phyloP scores from a whole-genome alignment of 2,888 invertebrate genomes.

The Rutpela maculata region DNA sequence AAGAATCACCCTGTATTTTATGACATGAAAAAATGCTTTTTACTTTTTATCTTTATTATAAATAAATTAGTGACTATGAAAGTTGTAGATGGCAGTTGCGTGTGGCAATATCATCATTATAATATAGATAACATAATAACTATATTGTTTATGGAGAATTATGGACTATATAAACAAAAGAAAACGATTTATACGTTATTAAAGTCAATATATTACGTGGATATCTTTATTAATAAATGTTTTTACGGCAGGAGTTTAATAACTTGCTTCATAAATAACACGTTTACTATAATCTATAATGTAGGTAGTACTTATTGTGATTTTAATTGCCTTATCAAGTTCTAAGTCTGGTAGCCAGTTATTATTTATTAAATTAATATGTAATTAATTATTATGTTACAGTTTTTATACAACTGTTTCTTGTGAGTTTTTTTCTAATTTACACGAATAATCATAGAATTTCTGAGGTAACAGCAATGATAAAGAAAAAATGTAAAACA shows the following conservation, averaged over 20 bases:
- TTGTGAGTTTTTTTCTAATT: not conserved
- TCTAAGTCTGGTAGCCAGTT: not conserved
- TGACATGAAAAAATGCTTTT: not conserved
- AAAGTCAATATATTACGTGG: not conserved
- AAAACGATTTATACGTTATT: not conserved
- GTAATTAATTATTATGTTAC: not conserved
- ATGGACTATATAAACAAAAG: not conserved
- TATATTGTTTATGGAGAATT: not conserved
- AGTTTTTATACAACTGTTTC: not conserved
- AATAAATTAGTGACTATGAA: not conserved
- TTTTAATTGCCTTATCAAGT: not conserved
- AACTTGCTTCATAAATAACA: slow-evolving; percentile 7
- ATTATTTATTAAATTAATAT: not conserved
- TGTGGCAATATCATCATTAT: not conserved
- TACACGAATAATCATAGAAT: too few relatives aligned
- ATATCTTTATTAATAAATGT: slow-evolving; percentile 3
- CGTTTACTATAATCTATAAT: not conserved
- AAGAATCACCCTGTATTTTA: too few relatives aligned
- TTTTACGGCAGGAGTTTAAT: not conserved
- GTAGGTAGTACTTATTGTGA: slow-evolving; percentile 2
- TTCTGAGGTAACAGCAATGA: too few relatives aligned
- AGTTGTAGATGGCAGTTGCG: not conserved
- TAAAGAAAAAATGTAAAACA: too few relatives aligned
- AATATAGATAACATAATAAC: not conserved
- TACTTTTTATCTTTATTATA: not conserved